Evolutionary conservation across 2,888 invertebrate species (phyloP).

Genomic region (Eupeodes luniger): DNA sequence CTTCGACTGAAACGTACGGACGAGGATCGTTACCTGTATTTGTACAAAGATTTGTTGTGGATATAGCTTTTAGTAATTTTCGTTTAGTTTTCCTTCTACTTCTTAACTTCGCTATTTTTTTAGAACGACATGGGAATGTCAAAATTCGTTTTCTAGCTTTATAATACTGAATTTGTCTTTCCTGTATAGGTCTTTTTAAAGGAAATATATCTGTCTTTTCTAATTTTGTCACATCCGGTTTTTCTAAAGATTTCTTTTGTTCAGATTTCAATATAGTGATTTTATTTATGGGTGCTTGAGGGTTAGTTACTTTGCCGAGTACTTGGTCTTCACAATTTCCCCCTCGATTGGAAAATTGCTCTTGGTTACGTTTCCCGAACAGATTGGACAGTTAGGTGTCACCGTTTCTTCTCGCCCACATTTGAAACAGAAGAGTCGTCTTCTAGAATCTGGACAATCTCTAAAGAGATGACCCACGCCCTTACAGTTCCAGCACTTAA

Average conservation of each 20-base stretch:
- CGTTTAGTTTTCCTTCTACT: too few species aligned
- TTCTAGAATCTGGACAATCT: too few species aligned
- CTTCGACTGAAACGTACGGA: background rate
- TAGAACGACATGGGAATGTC: background rate
- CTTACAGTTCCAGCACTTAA: too few species aligned
- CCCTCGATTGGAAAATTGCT: slow-evolving; percentile 15
- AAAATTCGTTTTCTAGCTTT: background rate
- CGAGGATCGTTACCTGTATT: too few species aligned
- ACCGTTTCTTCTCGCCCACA: background rate
- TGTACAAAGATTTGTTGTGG: too few species aligned
- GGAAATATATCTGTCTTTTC: background rate
- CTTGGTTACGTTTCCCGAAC: background rate
- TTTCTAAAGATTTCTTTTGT: too few species aligned
- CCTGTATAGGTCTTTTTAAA: background rate
- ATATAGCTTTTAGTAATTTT: too few species aligned
- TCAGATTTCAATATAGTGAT: background rate
- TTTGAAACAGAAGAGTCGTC: too few species aligned
- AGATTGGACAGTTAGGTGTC: background rate
- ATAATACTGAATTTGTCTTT: background rate
- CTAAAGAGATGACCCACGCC: too few species aligned
- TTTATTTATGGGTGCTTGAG: background rate
- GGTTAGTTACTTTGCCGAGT: background rate
- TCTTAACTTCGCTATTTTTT: too few species aligned
- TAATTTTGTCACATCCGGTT: background rate
- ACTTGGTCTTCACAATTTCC: background rate